Conservation (phyloP, 2,113 vertebrate genomes). For the Clupea harengus region DNA sequence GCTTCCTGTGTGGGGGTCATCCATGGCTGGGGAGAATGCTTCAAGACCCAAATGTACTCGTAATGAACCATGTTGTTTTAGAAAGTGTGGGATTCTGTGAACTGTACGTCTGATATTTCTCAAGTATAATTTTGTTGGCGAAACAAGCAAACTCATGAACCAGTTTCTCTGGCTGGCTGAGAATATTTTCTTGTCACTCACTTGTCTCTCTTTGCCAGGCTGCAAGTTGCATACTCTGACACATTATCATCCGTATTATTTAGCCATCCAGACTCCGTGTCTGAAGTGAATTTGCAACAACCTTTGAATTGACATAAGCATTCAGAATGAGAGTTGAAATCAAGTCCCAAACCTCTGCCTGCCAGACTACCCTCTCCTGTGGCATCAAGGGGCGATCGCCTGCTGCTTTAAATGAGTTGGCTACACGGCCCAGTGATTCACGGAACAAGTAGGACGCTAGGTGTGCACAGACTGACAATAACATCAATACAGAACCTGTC, state of each 20-base stretch:
- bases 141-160: neutral
- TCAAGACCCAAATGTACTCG: neutral
- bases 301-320: neutral
- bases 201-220: neutral
- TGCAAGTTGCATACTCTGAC: neutral
- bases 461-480: neutral
- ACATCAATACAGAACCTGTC: neutral
- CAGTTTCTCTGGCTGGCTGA: neutral
- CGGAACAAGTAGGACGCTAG: neutral
- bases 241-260: neutral
- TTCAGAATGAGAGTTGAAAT: neutral
- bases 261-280: neutral
- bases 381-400: neutral
- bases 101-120: neutral
- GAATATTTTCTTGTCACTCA: neutral
- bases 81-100: neutral
- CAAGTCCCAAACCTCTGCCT: neutral
- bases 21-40: neutral
- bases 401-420: slow-evolving; percentile 6
- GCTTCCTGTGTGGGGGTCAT: neutral
- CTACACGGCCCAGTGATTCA: neutral
- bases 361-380: neutral
- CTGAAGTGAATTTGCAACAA: neutral
- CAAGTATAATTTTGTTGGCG: neutral
- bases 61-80: neutral